Evolutionary conservation across 2,888 invertebrate genomes (phyloP).

Genomic region (Noctua janthina): DNA sequence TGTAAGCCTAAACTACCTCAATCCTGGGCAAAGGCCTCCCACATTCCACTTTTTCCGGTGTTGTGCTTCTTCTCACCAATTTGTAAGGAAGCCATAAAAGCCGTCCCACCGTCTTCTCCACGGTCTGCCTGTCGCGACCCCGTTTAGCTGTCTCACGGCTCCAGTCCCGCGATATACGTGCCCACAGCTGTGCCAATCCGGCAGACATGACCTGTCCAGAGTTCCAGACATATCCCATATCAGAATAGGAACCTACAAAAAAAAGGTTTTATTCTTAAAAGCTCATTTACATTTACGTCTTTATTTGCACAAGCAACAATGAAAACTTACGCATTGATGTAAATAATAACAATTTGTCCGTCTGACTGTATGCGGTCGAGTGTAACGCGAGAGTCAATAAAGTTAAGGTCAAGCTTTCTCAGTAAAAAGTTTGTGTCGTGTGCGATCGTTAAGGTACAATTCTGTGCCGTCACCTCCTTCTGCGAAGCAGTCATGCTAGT

Average conservation of each 20-base stretch:
- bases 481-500: too few relatives aligned
- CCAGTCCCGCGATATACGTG: too few relatives aligned
- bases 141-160: too few relatives aligned
- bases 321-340: constrained; percentile 29
- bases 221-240: background rate
- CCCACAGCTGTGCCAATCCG: background rate
- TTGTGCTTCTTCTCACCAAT: too few relatives aligned
- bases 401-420: constrained; percentile 30
- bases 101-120: too few relatives aligned
- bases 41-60: too few relatives aligned
- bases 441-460: too few relatives aligned
- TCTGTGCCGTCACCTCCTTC: too few relatives aligned
- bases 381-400: constrained; percentile 17
- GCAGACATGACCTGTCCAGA: background rate
- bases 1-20: too few relatives aligned
- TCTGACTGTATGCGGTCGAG: constrained; percentile 16
- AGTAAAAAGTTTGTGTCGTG: background rate
- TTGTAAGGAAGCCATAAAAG: too few relatives aligned
- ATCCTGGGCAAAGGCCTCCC: too few relatives aligned
- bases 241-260: background rate
- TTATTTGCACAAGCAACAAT: constrained; percentile 28
- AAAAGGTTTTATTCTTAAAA: background rate
- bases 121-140: too few relatives aligned
- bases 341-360: constrained; percentile 39
- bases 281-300: background rate